These are phyloP conservation scores for Colaptes auratus DNA, from an alignment of 2,113 vertebrate species.

Conservation along the genomic window DNA sequence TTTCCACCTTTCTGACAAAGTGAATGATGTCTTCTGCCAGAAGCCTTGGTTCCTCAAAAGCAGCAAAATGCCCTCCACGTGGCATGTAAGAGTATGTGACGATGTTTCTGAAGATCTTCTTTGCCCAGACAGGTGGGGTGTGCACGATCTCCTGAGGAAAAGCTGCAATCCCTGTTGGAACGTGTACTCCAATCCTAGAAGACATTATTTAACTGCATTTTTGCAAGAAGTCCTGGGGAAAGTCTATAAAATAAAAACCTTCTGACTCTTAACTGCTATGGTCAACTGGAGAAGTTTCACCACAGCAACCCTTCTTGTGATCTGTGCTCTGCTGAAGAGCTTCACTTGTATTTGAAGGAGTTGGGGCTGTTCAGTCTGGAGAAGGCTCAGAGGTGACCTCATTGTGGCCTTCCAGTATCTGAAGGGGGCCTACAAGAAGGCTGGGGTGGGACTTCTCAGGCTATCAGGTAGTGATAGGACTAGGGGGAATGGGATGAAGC, in stretches of 20 bases:
- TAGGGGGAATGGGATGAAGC: too few relatives aligned
- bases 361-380: too few relatives aligned
- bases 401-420: too few relatives aligned
- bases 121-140: conserved; percentile 77
- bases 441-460: too few relatives aligned
- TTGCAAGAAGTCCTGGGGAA: background rate
- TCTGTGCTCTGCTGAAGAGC: background rate
- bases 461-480: too few relatives aligned
- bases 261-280: background rate
- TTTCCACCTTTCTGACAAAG: conserved; percentile 84
- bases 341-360: background rate
- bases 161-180: conserved; percentile 84
- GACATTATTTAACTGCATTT: background rate
- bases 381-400: too few relatives aligned
- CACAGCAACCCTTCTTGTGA: background rate
- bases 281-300: background rate
- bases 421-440: too few relatives aligned
- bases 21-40: conserved; percentile 80
- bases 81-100: conserved; percentile 82
- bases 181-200: conserved; percentile 73
- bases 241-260: background rate
- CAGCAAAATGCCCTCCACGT: conserved; percentile 86
- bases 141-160: conserved; percentile 82
- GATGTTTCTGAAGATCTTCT: conserved; percentile 76
- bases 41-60: conserved; percentile 86